Base-by-base conservation (phyloP, 2,888 invertebrate genomes). In the Augochlorella aurata region DNA sequence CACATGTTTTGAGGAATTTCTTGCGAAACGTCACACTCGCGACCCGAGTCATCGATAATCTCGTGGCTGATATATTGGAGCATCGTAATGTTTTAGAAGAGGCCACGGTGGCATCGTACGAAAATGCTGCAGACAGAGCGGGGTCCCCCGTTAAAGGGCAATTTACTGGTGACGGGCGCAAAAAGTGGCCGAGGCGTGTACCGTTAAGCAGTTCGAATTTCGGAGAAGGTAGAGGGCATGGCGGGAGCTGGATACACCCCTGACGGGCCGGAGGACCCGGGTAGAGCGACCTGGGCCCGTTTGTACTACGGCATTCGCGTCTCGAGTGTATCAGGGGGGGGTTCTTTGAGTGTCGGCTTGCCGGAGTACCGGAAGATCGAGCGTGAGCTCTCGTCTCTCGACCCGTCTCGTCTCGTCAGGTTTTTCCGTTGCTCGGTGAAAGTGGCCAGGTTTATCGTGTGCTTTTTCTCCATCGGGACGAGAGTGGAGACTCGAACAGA, bases 251-350 rank as follows among this genome's bases (percentile, higher is more conserved):
- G 9, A 18, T 65, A 87, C 89, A 83, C 52, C 77, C 88, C 89
- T 90, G 90, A 18, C 76, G 50, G 49, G 38, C 70, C 76, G 65
- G 74, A 79, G 81, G 83, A 81, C 85, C 85, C 84, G 87, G 88
- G 81, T 81, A 76, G 77, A 88, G 78, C 69, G 86, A 87, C 71
- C 80, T 82, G 85, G 87, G 85, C 82, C 87, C 80, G 77, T 72
- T 83, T 65, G 77, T 83, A 81, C 79, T 80, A 83, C 83, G 86
- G 90, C 90, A 90, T 89, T 91, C 90, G 83, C 85, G 89, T 91
- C 87, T 86, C 76, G 85, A 85, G 84, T 85, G 83, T 89, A 82
- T 84, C 77, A 82, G 88, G 90, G 88, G 89, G 91, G 90, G 89
- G 88, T 88, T 83, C 81, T 83, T 81, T 83, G 58, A 69, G 74